These are phyloP conservation scores for Cisticola juncidis DNA, from an alignment of 2,113 vertebrate genomes.

Conservation along the genomic window DNA sequence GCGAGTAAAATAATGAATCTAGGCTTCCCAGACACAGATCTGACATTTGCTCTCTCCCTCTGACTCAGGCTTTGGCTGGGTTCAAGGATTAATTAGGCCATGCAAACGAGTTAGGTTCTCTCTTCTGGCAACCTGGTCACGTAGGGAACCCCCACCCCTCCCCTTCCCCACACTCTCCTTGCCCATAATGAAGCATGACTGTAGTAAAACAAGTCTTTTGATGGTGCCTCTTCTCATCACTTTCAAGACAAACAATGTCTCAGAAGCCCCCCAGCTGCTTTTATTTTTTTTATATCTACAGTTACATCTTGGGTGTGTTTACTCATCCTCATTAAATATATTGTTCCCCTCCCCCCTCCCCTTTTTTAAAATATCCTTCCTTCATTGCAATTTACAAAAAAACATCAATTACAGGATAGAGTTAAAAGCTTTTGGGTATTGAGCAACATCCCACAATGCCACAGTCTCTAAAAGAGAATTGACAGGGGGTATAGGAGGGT, in stretches of 20 bases:
- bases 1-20: constrained; percentile 36
- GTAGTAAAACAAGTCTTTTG: constrained; percentile 77
- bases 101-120: constrained; percentile 48
- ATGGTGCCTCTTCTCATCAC: constrained; percentile 67
- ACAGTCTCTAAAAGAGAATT: neutral
- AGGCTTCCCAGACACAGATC: constrained; percentile 36
- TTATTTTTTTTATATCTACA: constrained; percentile 80
- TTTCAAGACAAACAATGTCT: constrained; percentile 77
- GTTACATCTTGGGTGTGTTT: constrained; percentile 71
- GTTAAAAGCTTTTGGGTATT: constrained; percentile 21
- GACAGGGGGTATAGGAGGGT: neutral
- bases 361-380: neutral
- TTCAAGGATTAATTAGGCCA: constrained; percentile 50
- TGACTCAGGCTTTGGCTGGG: constrained; percentile 42
- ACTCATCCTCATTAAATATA: constrained; percentile 65
- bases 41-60: constrained; percentile 44
- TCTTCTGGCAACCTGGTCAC: constrained; percentile 61
- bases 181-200: constrained; percentile 78
- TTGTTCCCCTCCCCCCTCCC: neutral
- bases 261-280: constrained; percentile 67
- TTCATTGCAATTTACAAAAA: constrained; percentile 47
- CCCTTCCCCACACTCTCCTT: constrained; percentile 29
- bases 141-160: constrained; percentile 31
- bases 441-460: neutral
- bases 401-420: constrained; percentile 19